Evolutionary conservation across 2,888 invertebrate genomes (phyloP).

Genomic region (Leucophenga maculata): DNA sequence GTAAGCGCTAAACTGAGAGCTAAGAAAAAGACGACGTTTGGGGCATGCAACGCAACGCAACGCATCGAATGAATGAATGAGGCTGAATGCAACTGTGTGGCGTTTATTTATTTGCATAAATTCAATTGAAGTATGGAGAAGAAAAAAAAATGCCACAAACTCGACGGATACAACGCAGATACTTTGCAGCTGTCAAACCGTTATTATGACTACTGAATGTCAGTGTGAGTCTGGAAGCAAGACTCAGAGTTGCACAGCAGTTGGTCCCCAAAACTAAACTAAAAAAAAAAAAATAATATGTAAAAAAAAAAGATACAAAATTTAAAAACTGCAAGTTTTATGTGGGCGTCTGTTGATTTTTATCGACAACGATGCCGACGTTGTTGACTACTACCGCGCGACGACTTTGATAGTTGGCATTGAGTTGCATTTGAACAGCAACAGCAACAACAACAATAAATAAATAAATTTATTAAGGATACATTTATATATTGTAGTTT

Average conservation of each 20-base stretch:
- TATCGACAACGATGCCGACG: slow-evolving; percentile 5
- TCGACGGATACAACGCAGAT: too few relatives aligned
- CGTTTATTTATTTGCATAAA: slow-evolving; percentile 37
- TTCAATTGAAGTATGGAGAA: slow-evolving; percentile 25
- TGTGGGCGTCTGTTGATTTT: slow-evolving; percentile 16
- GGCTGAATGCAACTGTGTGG: not conserved
- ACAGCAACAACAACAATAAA: not conserved
- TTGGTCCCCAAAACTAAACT: not conserved
- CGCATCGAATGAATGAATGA: not conserved
- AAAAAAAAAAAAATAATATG: slow-evolving; percentile 16
- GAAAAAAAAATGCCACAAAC: too few relatives aligned
- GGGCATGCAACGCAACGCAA: too few relatives aligned
- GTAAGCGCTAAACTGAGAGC: too few relatives aligned
- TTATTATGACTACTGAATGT: slow-evolving; percentile 36
- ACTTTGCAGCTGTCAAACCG: slow-evolving; percentile 35
- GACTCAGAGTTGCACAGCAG: slow-evolving; percentile 13
- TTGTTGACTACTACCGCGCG: slow-evolving; percentile 6
- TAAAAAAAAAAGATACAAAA: not conserved
- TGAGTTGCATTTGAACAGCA: slow-evolving; percentile 10
- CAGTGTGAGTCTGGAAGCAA: not conserved
- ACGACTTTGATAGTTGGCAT: slow-evolving; percentile 39
- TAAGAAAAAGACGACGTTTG: too few relatives aligned
- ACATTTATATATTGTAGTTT: slow-evolving; percentile 10
- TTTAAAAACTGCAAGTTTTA: not conserved
- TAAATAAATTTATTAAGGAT: slow-evolving; percentile 12